phyloP scores from a whole-genome alignment of 2,888 invertebrate genomes.

The Schrankia costaestrigalis region DNA sequence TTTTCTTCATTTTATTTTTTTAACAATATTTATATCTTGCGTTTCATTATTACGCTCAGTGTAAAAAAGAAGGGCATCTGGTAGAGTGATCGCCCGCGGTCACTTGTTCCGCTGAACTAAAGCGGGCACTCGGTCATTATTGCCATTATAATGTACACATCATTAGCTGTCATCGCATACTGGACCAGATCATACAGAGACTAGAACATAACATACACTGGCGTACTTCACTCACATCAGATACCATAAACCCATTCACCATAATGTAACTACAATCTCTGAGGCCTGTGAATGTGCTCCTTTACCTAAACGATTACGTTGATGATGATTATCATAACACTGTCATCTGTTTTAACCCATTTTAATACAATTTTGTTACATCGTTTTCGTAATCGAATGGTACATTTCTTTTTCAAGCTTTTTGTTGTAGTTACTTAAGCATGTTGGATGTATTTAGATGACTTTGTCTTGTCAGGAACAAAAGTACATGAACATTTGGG shows the following conservation, averaged over 20 bases:
- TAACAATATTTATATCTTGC: constrained; percentile 53
- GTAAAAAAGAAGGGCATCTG: constrained; percentile 53
- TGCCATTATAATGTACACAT: constrained; percentile 54
- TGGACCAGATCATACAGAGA: constrained; percentile 69
- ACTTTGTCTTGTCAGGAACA: no score
- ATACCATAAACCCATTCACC: constrained; percentile 71
- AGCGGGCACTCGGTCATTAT: constrained; percentile 31
- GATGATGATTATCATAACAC: no score
- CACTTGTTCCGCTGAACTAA: constrained; percentile 46
- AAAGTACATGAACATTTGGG: no score
- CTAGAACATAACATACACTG: constrained; percentile 72
- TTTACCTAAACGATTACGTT: constrained; percentile 60
- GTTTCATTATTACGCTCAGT: constrained; percentile 69
- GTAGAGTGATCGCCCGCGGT: constrained; percentile 41
- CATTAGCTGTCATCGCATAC: constrained; percentile 71
- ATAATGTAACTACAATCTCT: constrained; percentile 63
- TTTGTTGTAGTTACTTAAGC: constrained; percentile 58
- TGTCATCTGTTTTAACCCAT: no score
- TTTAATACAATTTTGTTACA: constrained; percentile 4
- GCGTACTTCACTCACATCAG: constrained; percentile 77
- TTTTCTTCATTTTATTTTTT: constrained; percentile 58
- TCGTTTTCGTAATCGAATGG: constrained; percentile 58
- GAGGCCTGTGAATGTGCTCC: constrained; percentile 72
- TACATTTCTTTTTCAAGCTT: constrained; percentile 49
- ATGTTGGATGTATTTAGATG: constrained; percentile 46